phyloP scores from a whole-genome alignment of 2,113 vertebrate genomes.

The Baryphthengus martii region DNA sequence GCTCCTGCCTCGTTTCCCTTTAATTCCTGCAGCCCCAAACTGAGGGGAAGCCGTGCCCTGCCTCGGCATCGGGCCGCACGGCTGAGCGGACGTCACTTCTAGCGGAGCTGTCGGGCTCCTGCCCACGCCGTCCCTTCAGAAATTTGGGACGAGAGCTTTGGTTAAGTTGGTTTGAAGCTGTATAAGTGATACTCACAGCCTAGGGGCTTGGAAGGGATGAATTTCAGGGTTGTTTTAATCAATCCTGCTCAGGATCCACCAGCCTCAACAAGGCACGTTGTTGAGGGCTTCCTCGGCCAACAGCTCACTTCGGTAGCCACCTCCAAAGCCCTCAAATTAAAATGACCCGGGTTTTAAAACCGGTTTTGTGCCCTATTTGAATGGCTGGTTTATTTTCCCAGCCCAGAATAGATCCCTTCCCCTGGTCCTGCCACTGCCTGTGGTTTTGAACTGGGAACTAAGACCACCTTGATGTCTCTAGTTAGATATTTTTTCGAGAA shows the following conservation, averaged over 20 bases:
- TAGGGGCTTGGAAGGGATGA: background rate
- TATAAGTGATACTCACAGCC: rapidly evolving
- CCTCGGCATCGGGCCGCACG: rapidly evolving
- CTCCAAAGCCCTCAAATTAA: background rate
- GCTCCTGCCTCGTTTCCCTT: background rate
- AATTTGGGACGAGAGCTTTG: background rate
- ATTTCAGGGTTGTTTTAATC: background rate
- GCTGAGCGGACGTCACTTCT: background rate
- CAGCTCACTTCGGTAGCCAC: rapidly evolving
- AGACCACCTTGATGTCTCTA: background rate
- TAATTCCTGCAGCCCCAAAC: background rate
- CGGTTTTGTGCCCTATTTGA: background rate
- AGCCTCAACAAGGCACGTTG: rapidly evolving
- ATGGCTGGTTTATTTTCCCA: background rate
- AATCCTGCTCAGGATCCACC: background rate
- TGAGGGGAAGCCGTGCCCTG: background rate
- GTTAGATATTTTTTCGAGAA: background rate
- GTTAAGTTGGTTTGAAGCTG: rapidly evolving
- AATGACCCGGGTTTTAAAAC: rapidly evolving
- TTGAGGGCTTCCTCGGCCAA: background rate
- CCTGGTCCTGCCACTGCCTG: rapidly evolving
- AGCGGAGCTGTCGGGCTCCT: background rate
- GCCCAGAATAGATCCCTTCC: background rate
- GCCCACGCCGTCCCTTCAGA: background rate
- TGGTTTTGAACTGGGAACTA: background rate